Evolutionary conservation across 2,888 invertebrate species (phyloP), one percentile per base, ranked within the genome.

Genomic region (Rotaria magnacalcarata): DNA sequence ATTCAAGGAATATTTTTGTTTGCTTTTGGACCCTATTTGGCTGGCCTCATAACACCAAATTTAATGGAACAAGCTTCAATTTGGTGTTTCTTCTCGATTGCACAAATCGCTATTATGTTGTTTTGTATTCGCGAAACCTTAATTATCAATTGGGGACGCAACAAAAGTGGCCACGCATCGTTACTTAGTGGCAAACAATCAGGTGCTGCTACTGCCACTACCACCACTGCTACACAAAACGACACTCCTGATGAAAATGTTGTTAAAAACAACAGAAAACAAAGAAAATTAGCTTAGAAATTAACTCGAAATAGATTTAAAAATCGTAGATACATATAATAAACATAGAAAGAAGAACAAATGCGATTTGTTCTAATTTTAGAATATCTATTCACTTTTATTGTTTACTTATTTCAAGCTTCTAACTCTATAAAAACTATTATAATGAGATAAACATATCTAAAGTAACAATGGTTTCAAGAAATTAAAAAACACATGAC

Each of bases 31-130:
- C 60, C 60, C 7, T 60, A 60, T 60, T 60, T 60, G 16, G 60
- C 60, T n/a, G 27, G 60, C 27, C 27, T 60, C 11, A 60, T 60
- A 27, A 60, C 60, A 60, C 60, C 60, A 60, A 60, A 60, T 27
- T 60, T 60, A 27, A 60, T 60, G 60, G 60, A 60, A 60, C 60
- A 60, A 60, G 60, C 60, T 14, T 60, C 60, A 10, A n/a, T 60
- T 14, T 60, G 60, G 60, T 60, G 60, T 27, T 60, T 60, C 60
- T 60, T 60, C 16, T 60, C 60, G 0, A 60, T 60, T 60, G 60
- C 60, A n/a, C 60, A 60, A 60, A 60, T 60, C 4, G 27, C 60
- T 3, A 60, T 60, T 27, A 60, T 60, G 60, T 60, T 60, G 14
- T 60, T 60, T 27, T 60, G 60, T n/a, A 60, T 60, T 60, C 60